These are phyloP conservation scores for Caenorhabditis wallacei DNA, from an alignment of 2,888 invertebrate species.

Conservation along the genomic window DNA sequence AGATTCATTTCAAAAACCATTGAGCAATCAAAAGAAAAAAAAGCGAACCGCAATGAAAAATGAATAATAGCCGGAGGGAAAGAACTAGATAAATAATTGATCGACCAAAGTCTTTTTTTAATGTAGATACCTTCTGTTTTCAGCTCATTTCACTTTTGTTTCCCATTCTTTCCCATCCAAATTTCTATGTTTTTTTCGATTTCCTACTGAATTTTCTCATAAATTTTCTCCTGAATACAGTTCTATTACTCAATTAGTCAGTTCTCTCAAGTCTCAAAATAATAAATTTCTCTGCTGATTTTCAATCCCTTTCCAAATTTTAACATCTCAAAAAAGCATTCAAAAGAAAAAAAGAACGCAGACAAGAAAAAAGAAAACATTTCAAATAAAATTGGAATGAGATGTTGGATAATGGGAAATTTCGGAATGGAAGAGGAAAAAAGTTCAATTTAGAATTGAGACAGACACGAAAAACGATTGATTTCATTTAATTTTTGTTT, in stretches of 20 bases:
- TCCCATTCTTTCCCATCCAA: slow-evolving; percentile 1
- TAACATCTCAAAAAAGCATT: background rate
- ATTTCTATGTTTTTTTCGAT: background rate
- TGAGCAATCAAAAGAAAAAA: slow-evolving; percentile 29
- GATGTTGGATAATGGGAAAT: slow-evolving; percentile 22
- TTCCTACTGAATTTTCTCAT: background rate
- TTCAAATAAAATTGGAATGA: slow-evolving; percentile 6
- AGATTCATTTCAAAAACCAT: background rate
- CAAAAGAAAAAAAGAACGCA: slow-evolving; percentile 20
- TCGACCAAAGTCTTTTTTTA: slow-evolving; percentile 21
- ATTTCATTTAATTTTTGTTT: slow-evolving; percentile 25
- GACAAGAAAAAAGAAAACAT: slow-evolving; percentile 3
- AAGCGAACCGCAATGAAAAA: slow-evolving; percentile 39
- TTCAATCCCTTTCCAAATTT: background rate
- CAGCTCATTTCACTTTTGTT: slow-evolving; percentile 16
- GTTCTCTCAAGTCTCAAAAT: too few relatives aligned
- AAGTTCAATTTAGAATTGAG: slow-evolving; percentile 28
- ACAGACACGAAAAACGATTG: background rate
- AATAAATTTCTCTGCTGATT: too few relatives aligned
- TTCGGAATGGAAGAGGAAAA: background rate
- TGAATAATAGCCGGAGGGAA: slow-evolving; percentile 43
- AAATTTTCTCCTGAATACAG: too few relatives aligned
- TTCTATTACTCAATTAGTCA: background rate
- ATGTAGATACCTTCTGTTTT: slow-evolving; percentile 6
- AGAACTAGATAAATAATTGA: slow-evolving; percentile 42